Percentiles rank a stretch among this genome's conserved stretches.
Evolutionary conservation across 2,113 vertebrate species (phyloP).

Genomic region (Penelope pileata): DNA sequence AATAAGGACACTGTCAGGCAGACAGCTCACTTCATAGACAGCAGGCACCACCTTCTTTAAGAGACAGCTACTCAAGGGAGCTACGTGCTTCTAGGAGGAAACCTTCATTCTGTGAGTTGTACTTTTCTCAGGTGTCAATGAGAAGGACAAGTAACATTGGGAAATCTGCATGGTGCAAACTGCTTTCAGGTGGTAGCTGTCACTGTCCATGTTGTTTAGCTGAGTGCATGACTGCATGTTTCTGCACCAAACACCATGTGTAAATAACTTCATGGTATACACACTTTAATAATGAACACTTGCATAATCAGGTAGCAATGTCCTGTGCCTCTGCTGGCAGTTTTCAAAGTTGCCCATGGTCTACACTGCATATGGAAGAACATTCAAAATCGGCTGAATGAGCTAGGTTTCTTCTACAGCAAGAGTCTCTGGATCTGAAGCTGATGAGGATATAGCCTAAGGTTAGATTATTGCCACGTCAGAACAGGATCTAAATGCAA

Average conservation of each 20-base stretch:
- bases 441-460: background rate
- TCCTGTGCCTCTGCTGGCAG: background rate
- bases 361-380: background rate
- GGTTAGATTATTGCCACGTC: background rate
- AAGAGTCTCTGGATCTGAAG: background rate
- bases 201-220: background rate
- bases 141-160: background rate
- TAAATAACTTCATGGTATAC: background rate
- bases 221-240: background rate
- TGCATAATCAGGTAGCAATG: background rate
- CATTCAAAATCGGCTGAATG: background rate
- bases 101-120: background rate
- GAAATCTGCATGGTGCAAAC: accelerated
- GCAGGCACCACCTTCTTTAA: background rate
- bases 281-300: background rate
- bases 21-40: background rate
- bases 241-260: background rate
- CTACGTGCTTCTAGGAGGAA: background rate
- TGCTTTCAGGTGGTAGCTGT: accelerated
- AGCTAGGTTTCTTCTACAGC: background rate
- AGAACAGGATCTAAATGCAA: background rate
- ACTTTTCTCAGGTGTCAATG: background rate
- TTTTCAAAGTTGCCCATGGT: background rate
- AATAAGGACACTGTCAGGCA: accelerated
- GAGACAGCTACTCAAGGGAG: background rate